Base-by-base conservation (phyloP, 1,140 invertebrate genomes). In the Samia ricini region DNA sequence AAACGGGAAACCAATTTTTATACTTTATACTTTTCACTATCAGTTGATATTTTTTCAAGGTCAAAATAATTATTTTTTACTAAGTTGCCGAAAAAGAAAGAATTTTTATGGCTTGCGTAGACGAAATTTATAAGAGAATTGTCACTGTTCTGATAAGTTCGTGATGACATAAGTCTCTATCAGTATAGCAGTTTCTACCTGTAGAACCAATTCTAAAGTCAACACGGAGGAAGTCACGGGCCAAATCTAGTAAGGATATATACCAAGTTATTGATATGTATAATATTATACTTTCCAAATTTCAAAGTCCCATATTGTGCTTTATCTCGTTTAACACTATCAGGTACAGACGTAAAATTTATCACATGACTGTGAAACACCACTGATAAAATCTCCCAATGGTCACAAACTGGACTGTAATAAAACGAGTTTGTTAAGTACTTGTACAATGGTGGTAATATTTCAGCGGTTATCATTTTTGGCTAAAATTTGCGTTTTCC, bases 381-480 rank as follows among this genome's bases (percentile, higher is more conserved):
- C 66, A 66, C 56, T 61, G 74, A 76, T 72, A 78, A 79, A 63
- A 76, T 69, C 60, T 69, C 77, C 74, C 76, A 49, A 55, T 59
- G 71, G 77, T 52, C 62, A 63, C 60, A 70, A 70, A 64, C 58
- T 63, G 61, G 61, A 51, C 26, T 49, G 29, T 59, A 56, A 69
- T 60, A 54, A 63, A 63, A 42, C 63, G 61, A 70, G 52, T 70
- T 72, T 66, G 72, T 76, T 72, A 74, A 64, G 52, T 67, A n/a
- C n/a, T n/a, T n/a, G n/a, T n/a, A 73, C 72, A 78, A 73, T 71
- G 65, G 29, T 61, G 61, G 65, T 61, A 68, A 76, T 73, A 72
- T 70, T 72, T 67, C 60, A 64, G 61, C 57, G 68, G 70, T 82
- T 84, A 84, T 82, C 78, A 80, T 74, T 81, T 82, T 81, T 78